Base-by-base conservation (phyloP, 2,113 vertebrate species). In the Neopipo cinnamomea region DNA sequence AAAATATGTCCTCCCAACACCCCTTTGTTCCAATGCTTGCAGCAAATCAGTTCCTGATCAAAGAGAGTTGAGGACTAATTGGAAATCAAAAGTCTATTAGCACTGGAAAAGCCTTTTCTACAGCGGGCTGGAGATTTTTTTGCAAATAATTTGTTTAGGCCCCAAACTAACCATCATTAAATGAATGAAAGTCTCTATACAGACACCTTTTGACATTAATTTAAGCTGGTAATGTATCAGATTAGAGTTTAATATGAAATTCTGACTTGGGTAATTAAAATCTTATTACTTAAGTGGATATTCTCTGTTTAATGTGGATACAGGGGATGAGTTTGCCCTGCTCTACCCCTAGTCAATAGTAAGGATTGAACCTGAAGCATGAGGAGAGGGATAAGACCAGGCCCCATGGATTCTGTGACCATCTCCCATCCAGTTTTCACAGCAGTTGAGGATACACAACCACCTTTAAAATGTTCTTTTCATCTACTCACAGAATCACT, bases 221-320 rank as follows among this genome's bases (percentile, higher is more conserved):
- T 95, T 95, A 87, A 62, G 67, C 62, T 92, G 30, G 81, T 85
- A 93, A 94, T 88, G 71, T 91, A 82, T 89, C 89, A 89, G 93
- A 96, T 93, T 95, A 95, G 85, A 76, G 46, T 66, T 96, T 96
- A 97, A 95, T 96, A 92, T 88, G 74, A 94, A 95, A 91, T 95
- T 96, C 81, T 94, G 93, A 94, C 85, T 94, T 73, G 91, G 58
- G 85, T 95, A 97, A 96, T 96, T 94, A 95, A 96, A 92, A 95
- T 95, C 86, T 92, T 92, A 91, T 91, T 96, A 91, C 67, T 96
- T 94, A 95, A 95, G 85, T 83, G 81, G 78, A 93, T 76, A 53
- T 76, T 94, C 77, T 89, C 62, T 5, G 41, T 91, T 94, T 95
- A 96, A 95, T 53, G 81, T 65, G 87, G 81, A 89, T 75, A 68